Evolutionary conservation across 1,140 invertebrate species (phyloP), one percentile per base, ranked within the genome.

Genomic region (Zaprionus vittiger): DNA sequence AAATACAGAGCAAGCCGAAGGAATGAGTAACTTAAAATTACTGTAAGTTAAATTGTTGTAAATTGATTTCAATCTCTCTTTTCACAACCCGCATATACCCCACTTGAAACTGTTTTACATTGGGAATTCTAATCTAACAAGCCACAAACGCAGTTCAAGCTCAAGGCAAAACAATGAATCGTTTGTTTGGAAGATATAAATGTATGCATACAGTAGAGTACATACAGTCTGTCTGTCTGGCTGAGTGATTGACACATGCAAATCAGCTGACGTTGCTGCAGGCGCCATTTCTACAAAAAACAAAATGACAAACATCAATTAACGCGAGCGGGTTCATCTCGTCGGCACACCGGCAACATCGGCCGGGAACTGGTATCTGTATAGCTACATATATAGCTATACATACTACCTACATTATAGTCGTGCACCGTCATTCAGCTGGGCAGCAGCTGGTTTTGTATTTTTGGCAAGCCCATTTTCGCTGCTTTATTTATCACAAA

Each of bases 271-370:
- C 28, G 57, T 60, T 17, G 24, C 20, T 38, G 56, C 73, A 65
- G 55, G 61, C 61, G 68, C 55, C 55, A 34, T 65, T 41, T 34
- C 38, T 34, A 60, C 22, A 61, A 64, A 44, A 34, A 38, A 17
- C 60, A 49, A 20, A 72, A 14, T 63, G 59, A 65, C 60, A 60
- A 54, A 72, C 68, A 65, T 65, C 61, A 76, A 72, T 76, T 76
- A 72, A 28, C 55, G 69, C 61, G 15, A 47, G 44, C 26, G 31
- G 59, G 17, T 34, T 76, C 54, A 76, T 38, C 54, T 52, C 57
- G 24, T 38, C 55, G 26, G 34, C 55, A 26, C 54, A 59, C 41
- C 64, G 12, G n/a, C 44, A 52, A 24, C 60, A 62, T 49, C 61
- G 14, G 61, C 22, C 12, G 47, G 20, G 47, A 28, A 20, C 14